Evolutionary conservation across 2,113 vertebrate species (phyloP).

Genomic region (Pelodiscus sinensis): DNA sequence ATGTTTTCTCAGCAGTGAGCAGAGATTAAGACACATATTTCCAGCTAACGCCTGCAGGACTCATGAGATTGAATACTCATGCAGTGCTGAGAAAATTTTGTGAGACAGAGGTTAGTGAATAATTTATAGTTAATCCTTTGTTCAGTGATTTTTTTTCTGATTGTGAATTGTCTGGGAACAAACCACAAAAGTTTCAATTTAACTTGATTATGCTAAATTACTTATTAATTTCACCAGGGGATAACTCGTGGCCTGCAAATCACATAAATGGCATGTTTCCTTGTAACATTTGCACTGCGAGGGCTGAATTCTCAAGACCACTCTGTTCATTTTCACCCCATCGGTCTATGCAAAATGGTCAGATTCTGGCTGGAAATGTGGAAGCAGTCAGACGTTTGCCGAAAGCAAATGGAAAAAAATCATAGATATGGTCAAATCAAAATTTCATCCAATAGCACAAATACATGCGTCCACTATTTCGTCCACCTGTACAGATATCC

Average conservation of each 20-base stretch:
- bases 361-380: constrained; percentile 16
- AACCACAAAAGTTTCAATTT: constrained; percentile 23
- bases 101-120: constrained; percentile 55
- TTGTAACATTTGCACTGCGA: background rate
- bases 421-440: constrained; percentile 10
- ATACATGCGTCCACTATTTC: background rate
- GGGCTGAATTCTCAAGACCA: constrained; percentile 5
- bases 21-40: constrained; percentile 43
- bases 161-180: constrained; percentile 30
- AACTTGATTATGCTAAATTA: constrained; percentile 18
- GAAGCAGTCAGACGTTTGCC: background rate
- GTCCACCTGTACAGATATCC: background rate
- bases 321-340: background rate
- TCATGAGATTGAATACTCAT: constrained; percentile 23
- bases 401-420: constrained; percentile 9
- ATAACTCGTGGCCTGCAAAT: background rate
- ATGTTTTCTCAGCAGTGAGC: constrained; percentile 48
- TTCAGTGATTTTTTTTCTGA: constrained; percentile 11
- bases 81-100: constrained; percentile 41
- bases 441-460: background rate
- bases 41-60: constrained; percentile 35
- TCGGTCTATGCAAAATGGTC: background rate
- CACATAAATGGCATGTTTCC: too few species aligned
- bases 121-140: constrained; percentile 46
- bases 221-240: background rate